A percentile compares a stretch with the other conserved stretches of the same genome.
Conservation (phyloP, 1,140 invertebrate species). For the Phortica variegata region DNA sequence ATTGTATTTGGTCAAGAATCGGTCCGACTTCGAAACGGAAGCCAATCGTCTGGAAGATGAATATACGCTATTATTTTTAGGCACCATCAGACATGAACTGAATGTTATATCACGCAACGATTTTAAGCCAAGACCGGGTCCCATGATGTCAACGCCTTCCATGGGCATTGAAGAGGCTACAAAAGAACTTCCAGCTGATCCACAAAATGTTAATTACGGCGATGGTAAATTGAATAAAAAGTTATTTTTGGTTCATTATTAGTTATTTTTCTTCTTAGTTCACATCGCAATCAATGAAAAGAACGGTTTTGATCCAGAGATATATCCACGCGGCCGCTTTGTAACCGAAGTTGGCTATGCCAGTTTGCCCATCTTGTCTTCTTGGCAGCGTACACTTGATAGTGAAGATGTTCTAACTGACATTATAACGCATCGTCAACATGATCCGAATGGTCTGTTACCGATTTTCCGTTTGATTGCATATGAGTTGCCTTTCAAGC, state of each 20-base stretch:
- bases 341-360: slow-evolving; percentile 95
- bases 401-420: slow-evolving; percentile 27
- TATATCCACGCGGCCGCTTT: slow-evolving; percentile 81
- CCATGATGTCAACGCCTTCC: slow-evolving; percentile 78
- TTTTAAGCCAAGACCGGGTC: slow-evolving; percentile 39
- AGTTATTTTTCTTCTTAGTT: slow-evolving; percentile 61
- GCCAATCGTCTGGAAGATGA: slow-evolving; percentile 71
- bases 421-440: slow-evolving; percentile 76
- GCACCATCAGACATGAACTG: slow-evolving; percentile 72
- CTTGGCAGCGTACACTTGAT: slow-evolving; percentile 61
- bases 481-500: slow-evolving; percentile 63
- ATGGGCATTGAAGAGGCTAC: slow-evolving; percentile 81
- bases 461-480: slow-evolving; percentile 65
- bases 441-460: slow-evolving; percentile 71
- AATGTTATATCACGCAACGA: slow-evolving; percentile 60
- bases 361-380: slow-evolving; percentile 73
- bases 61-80: slow-evolving; percentile 83
- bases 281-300: slow-evolving; percentile 88
- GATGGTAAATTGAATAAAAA: slow-evolving; percentile 67
- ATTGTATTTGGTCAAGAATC: slow-evolving; percentile 78
- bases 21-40: slow-evolving; percentile 69
- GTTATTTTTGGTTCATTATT: neutral
- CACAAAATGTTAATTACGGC: slow-evolving; percentile 78
- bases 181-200: slow-evolving; percentile 71
- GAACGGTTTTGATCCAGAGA: slow-evolving; percentile 74